Conservation (phyloP, 2,113 vertebrate species). For the Protobothrops mucrosquamatus region DNA sequence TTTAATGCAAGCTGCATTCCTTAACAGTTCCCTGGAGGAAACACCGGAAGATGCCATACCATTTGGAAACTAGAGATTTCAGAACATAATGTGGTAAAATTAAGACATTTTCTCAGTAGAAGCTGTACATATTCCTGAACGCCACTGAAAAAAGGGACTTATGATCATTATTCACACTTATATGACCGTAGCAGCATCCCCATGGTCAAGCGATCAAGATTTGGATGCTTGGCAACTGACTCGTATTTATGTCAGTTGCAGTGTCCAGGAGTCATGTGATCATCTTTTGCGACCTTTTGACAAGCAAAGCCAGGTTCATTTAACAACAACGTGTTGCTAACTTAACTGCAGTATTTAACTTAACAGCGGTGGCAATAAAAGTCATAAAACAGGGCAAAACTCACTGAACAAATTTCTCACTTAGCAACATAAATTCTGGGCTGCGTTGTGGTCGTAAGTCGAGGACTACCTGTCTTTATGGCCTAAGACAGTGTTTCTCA, state of each 20-base stretch:
- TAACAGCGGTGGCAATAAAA: neutral
- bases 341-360: neutral
- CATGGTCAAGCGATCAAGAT: neutral
- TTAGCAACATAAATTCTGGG: too few relatives aligned
- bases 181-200: neutral
- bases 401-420: too few relatives aligned
- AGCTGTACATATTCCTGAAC: neutral
- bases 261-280: neutral
- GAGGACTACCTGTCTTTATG: neutral
- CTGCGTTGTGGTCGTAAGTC: too few relatives aligned
- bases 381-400: neutral
- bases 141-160: neutral
- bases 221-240: neutral
- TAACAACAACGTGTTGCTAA: neutral
- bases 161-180: neutral
- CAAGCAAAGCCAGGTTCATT: neutral
- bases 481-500: neutral
- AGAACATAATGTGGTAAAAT: neutral
- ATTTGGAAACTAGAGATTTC: neutral
- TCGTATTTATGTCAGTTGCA: neutral
- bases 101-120: neutral
- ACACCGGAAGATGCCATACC: neutral
- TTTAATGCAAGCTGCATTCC: neutral
- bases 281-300: neutral
- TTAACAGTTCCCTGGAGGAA: neutral